Conservation (phyloP, 2,888 invertebrate species). For the Eustalomyia histrio region DNA sequence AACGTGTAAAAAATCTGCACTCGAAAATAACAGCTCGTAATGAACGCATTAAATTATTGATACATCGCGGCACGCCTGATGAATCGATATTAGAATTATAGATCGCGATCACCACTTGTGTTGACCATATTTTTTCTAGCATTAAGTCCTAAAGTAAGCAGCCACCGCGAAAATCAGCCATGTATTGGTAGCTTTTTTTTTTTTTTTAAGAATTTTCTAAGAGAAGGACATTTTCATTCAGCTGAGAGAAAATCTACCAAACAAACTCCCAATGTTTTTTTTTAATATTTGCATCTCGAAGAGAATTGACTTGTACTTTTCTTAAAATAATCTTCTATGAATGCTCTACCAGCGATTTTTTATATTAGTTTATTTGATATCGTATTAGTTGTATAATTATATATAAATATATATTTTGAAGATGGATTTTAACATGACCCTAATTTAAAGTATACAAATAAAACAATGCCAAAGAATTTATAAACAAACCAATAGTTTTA, state of each 20-base stretch:
- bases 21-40: conserved; percentile 92
- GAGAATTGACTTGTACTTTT: neutral
- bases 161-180: conserved; percentile 52
- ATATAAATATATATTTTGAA: neutral
- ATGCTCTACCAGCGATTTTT: neutral
- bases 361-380: conserved; percentile 13
- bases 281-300: neutral
- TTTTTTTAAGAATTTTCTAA: neutral
- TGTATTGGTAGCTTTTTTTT: conserved; percentile 13
- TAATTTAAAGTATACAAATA: neutral
- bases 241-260: neutral
- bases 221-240: neutral
- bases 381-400: conserved; percentile 31
- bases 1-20: conserved; percentile 91
- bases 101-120: conserved; percentile 24
- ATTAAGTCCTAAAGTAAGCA: conserved; percentile 55
- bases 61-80: conserved; percentile 93
- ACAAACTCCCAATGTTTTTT: conserved; percentile 25
- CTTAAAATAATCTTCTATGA: neutral
- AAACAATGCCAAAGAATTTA: conserved; percentile 17
- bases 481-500: conserved; percentile 22
- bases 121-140: conserved; percentile 30
- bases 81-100: conserved; percentile 86
- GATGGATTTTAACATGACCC: neutral
- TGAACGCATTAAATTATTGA: conserved; percentile 92